Conservation (phyloP, 2,113 vertebrate genomes). For the Apus apus region DNA sequence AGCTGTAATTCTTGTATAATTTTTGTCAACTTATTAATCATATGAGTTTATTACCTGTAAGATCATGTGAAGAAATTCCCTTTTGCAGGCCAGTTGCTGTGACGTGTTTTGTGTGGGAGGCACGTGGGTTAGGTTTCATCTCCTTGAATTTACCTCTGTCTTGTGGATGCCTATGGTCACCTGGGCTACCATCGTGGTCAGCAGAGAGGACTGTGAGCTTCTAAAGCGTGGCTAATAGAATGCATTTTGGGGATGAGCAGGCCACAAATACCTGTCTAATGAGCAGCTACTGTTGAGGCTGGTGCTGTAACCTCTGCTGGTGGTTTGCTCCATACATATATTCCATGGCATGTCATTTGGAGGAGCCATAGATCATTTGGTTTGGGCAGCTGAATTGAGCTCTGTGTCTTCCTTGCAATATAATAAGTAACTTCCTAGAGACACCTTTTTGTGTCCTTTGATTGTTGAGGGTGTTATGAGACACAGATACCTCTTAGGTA, state of each 20-base stretch:
- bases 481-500: accelerated
- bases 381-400: background rate
- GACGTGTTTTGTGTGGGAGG: background rate
- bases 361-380: accelerated
- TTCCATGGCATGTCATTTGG: accelerated
- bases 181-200: accelerated
- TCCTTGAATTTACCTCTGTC: background rate
- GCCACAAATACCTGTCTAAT: accelerated
- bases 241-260: background rate
- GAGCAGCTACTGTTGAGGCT: background rate
- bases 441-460: accelerated
- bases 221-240: background rate
- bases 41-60: background rate
- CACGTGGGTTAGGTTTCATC: accelerated
- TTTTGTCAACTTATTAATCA: background rate
- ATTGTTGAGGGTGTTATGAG: background rate
- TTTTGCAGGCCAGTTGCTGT: background rate
- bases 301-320: background rate
- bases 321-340: accelerated
- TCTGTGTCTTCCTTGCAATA: background rate
- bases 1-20: background rate
- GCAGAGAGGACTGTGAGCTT: background rate
- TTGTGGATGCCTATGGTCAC: accelerated
- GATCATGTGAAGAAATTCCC: background rate
- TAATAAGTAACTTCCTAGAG: background rate